phyloP scores from a whole-genome alignment of 2,113 vertebrate species.

The Hippocampus mohnikei region DNA sequence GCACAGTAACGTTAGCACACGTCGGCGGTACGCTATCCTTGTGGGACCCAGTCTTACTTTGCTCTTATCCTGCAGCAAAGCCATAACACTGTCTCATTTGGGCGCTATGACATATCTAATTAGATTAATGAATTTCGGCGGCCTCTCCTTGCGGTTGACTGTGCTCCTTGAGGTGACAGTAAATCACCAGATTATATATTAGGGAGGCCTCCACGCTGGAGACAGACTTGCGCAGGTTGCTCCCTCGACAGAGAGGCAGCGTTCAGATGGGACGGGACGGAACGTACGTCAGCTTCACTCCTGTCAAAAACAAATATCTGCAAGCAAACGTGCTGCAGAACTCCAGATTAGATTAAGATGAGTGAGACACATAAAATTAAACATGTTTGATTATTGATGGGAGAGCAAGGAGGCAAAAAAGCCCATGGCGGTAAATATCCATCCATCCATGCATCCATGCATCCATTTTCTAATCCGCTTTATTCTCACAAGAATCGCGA shows the following conservation, averaged over 20 bases:
- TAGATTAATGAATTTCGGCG: conserved; percentile 99
- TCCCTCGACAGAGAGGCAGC: conserved; percentile 69
- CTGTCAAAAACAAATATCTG: conserved; percentile 43
- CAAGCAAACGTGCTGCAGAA: conserved; percentile 24
- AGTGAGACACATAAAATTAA: conserved; percentile 54
- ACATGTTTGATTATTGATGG: conserved; percentile 49
- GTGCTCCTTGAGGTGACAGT: conserved; percentile 90
- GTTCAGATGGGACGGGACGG: conserved; percentile 77
- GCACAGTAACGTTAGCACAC: conserved; percentile 87
- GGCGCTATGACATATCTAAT: conserved; percentile 99
- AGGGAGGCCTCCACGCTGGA: conserved; percentile 80
- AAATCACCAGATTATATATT: conserved; percentile 96
- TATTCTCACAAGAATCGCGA: no score
- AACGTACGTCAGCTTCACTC: conserved; percentile 79
- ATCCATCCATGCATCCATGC: no score
- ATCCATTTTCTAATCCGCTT: no score
- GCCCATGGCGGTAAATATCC: conserved; percentile 42
- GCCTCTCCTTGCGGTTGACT: conserved; percentile 87
- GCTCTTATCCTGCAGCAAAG: conserved; percentile 98
- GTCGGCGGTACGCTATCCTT: conserved; percentile 88
- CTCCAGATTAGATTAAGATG: conserved; percentile 50
- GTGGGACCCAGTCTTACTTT: conserved; percentile 97
- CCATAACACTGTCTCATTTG: conserved; percentile 93
- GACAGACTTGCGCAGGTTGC: conserved; percentile 75
- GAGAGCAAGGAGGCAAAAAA: conserved; percentile 29